A percentile compares a stretch with the other conserved stretches of the same genome.
phyloP scores from a whole-genome alignment of 2,113 vertebrate species.

The zebrafish (Danio rerio) region DNA sequence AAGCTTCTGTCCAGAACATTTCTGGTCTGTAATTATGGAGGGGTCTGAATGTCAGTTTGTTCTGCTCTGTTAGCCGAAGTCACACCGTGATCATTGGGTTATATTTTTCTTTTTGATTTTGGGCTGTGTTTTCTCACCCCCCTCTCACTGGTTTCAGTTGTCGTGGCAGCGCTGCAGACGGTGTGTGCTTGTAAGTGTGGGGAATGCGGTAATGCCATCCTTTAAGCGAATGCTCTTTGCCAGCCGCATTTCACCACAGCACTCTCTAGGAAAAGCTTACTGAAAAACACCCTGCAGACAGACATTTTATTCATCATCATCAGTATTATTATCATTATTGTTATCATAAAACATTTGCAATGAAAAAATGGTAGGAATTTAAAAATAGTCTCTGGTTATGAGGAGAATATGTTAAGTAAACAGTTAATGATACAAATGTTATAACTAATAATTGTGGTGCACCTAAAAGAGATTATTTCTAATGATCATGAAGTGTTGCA shows the following conservation, averaged over 20 bases:
- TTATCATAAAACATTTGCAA: not conserved
- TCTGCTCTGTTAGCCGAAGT: not conserved
- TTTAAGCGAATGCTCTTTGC: conserved; percentile 24
- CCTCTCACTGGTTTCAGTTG: conserved; percentile 61
- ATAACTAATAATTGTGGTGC: no score
- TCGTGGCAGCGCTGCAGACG: conserved; percentile 66
- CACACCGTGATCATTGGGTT: conserved; percentile 66
- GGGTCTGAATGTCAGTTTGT: not conserved
- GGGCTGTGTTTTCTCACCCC: conserved; percentile 61
- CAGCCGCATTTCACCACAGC: conserved; percentile 5
- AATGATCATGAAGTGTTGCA: no score
- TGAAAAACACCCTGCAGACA: not conserved
- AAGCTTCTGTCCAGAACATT: not conserved
- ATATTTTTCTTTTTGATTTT: conserved; percentile 14
- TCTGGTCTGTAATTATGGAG: not conserved
- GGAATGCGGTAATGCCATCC: conserved; percentile 40
- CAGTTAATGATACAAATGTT: no score
- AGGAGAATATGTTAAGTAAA: not conserved
- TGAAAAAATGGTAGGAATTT: not conserved
- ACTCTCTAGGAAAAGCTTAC: conserved; percentile 9
- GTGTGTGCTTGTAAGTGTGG: conserved; percentile 22
- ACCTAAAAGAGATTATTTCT: no score
- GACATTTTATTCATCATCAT: conserved; percentile 1
- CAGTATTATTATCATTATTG: no score
- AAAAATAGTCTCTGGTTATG: not conserved